Evolutionary conservation across 2,888 invertebrate species (phyloP).

Genomic region (Campoletis raptor): DNA sequence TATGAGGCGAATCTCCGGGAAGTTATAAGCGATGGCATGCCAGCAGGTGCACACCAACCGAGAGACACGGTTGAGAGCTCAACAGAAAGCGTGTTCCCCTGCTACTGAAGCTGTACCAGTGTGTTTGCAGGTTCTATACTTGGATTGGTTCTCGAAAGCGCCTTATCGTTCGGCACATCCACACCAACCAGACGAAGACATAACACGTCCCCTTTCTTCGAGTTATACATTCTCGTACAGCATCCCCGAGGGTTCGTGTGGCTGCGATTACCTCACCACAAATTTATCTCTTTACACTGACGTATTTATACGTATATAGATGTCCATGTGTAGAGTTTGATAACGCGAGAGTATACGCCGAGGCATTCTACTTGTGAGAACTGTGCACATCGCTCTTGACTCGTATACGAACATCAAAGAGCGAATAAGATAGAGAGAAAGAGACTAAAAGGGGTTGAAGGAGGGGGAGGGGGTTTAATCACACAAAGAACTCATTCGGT

Average conservation of each 20-base stretch:
- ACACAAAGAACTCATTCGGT: slow-evolving; percentile 50
- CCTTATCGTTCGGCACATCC: slow-evolving; percentile 62
- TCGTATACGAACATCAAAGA: slow-evolving; percentile 16
- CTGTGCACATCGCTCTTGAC: slow-evolving; percentile 29
- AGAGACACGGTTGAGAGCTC: slow-evolving; percentile 53
- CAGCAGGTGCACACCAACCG: slow-evolving; percentile 69
- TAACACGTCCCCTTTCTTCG: slow-evolving; percentile 54
- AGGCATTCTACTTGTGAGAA: slow-evolving; percentile 25
- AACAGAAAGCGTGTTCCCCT: background rate
- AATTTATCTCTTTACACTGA: slow-evolving; percentile 25
- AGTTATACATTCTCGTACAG: slow-evolving; percentile 34
- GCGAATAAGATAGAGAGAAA: slow-evolving; percentile 13
- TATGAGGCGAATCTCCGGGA: slow-evolving; percentile 73
- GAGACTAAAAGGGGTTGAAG: background rate
- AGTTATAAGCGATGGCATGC: slow-evolving; percentile 72
- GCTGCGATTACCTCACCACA: slow-evolving; percentile 27
- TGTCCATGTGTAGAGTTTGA: background rate
- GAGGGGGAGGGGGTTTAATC: slow-evolving; percentile 44
- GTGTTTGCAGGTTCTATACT: slow-evolving; percentile 15
- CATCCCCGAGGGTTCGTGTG: slow-evolving; percentile 29
- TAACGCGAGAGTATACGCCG: slow-evolving; percentile 11
- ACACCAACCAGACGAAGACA: slow-evolving; percentile 40
- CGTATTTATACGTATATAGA: background rate
- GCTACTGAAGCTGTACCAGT: background rate
- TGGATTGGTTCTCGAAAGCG: slow-evolving; percentile 54